A percentile compares a stretch with the other conserved stretches of the same genome.
Conservation (phyloP, 2,888 invertebrate species). For the Synergus japonicus region DNA sequence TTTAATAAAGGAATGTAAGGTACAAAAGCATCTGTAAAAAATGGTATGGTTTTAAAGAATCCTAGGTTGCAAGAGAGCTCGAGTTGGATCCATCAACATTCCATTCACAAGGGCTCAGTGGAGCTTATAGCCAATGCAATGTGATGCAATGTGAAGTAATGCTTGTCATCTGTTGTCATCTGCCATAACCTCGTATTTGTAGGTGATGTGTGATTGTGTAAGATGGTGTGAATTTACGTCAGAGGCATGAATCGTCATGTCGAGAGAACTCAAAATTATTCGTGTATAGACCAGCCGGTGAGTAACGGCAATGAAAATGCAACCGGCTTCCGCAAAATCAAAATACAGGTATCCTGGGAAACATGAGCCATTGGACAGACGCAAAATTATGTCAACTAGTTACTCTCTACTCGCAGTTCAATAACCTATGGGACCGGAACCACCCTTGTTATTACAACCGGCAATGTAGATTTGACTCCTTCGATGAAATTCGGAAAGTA, state of each 20-base stretch:
- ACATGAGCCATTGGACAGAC: conserved; percentile 50
- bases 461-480: conserved; percentile 43
- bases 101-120: conserved; percentile 16
- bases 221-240: conserved; percentile 37
- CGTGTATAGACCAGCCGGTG: conserved; percentile 12
- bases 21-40: background rate
- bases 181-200: conserved; percentile 33
- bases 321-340: conserved; percentile 13
- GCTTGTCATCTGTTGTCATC: conserved; percentile 43
- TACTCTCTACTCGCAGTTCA: conserved; percentile 44
- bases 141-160: background rate
- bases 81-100: background rate
- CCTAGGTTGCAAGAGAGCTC: background rate
- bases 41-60: background rate
- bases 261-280: conserved; percentile 43
- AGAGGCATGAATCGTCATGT: conserved; percentile 37
- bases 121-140: conserved; percentile 3
- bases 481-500: conserved; percentile 48
- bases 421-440: conserved; percentile 49
- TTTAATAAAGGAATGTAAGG: background rate
- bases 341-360: conserved; percentile 17
- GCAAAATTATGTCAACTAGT: conserved; percentile 44
- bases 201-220: background rate
- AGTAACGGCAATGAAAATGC: conserved; percentile 32
- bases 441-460: conserved; percentile 46